These are phyloP conservation scores for Mesoclemmys tuberculata DNA, from an alignment of 2,113 vertebrate genomes.

Conservation along the genomic window DNA sequence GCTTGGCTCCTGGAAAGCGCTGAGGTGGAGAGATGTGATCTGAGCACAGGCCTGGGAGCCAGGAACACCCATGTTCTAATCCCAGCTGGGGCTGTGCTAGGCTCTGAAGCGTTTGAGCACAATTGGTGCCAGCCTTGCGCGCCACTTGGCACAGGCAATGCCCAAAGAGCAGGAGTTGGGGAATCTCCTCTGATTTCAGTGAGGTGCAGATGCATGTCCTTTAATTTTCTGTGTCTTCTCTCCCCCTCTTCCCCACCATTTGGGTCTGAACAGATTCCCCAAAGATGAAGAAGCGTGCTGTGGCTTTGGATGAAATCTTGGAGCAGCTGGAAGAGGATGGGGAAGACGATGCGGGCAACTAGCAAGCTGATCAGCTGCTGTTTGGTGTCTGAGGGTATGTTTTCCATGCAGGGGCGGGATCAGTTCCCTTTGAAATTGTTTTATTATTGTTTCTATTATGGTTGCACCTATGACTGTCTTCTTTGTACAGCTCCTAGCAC, in stretches of 20 bases:
- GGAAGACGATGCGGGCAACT: slow-evolving; percentile 61
- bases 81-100: not conserved
- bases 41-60: not conserved
- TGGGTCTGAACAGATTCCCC: slow-evolving; percentile 76
- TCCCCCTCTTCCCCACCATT: not conserved
- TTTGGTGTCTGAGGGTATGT: not conserved
- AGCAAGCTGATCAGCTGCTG: slow-evolving; percentile 10
- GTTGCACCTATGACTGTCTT: too few species aligned
- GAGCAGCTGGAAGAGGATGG: slow-evolving; percentile 86
- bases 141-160: not conserved
- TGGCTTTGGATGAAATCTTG: slow-evolving; percentile 87
- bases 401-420: not conserved
- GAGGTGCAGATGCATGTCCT: not conserved
- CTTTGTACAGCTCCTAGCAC: too few species aligned
- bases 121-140: not conserved
- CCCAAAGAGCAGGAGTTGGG: not conserved
- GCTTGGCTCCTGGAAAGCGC: not conserved
- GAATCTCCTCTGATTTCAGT: not conserved
- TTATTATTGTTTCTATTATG: fast-evolving
- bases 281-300: slow-evolving; percentile 82
- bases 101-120: too few species aligned
- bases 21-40: not conserved
- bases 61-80: not conserved
- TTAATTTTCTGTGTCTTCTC: not conserved
- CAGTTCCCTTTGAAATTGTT: fast-evolving